Conservation (phyloP, 2,113 vertebrate species). For the Solenodon paradoxus region DNA sequence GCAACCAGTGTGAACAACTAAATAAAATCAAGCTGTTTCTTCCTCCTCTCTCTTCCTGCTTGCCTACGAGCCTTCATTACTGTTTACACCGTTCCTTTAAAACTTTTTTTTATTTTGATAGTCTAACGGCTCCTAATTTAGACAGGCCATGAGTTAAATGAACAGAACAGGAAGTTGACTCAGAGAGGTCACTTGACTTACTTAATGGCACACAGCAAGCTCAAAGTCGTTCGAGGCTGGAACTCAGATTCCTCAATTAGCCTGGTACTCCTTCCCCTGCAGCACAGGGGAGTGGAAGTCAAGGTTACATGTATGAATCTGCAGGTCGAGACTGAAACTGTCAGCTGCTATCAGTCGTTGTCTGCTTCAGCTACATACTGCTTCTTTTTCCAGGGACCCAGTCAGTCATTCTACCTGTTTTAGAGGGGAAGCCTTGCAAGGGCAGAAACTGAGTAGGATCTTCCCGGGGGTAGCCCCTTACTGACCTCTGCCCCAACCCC, state of each 20-base stretch:
- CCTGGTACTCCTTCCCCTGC: neutral
- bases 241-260: neutral
- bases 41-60: too few relatives aligned
- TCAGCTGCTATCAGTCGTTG: neutral
- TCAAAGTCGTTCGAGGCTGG: neutral
- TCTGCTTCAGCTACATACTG: accelerated
- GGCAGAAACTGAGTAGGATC: neutral
- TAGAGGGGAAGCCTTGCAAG: neutral
- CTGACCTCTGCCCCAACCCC: accelerated
- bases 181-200: neutral
- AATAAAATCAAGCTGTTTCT: too few relatives aligned
- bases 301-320: neutral
- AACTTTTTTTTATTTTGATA: too few relatives aligned
- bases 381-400: neutral
- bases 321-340: accelerated
- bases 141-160: neutral
- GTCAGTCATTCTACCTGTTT: neutral
- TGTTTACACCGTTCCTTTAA: too few relatives aligned
- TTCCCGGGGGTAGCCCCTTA: neutral
- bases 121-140: neutral
- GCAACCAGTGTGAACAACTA: too few relatives aligned
- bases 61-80: too few relatives aligned
- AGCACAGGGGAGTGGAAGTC: neutral
- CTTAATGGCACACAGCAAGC: neutral
- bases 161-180: neutral